Conservation (phyloP, 2,888 invertebrate species). For the Tinea pellionella region DNA sequence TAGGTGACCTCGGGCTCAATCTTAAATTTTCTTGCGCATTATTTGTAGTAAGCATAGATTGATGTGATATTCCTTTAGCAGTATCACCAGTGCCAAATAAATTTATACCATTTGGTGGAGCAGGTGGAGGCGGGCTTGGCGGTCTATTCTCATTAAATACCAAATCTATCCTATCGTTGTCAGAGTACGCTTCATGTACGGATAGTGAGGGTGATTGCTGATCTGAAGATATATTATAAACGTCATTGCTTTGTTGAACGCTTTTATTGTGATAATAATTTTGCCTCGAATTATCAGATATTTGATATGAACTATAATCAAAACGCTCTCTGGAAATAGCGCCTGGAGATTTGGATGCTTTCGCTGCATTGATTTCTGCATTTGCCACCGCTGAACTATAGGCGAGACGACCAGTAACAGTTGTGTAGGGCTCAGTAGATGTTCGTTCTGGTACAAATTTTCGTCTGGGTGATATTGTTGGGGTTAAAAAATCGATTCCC, state of each 20-base stretch:
- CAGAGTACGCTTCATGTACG: slow-evolving; percentile 73
- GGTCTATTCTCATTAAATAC: slow-evolving; percentile 67
- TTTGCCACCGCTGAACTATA: slow-evolving; percentile 77
- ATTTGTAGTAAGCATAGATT: slow-evolving; percentile 43
- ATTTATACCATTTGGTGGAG: slow-evolving; percentile 75
- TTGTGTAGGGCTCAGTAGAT: slow-evolving; percentile 73
- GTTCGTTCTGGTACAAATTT: slow-evolving; percentile 67
- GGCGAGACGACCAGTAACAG: slow-evolving; percentile 73
- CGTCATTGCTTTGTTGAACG: slow-evolving; percentile 57
- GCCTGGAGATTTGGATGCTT: slow-evolving; percentile 59
- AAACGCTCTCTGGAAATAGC: slow-evolving; percentile 70
- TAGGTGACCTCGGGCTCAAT: slow-evolving; percentile 77
- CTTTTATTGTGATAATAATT: slow-evolving; percentile 49
- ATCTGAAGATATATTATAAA: slow-evolving; percentile 62
- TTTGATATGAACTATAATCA: slow-evolving; percentile 67
- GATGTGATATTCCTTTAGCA: slow-evolving; percentile 31
- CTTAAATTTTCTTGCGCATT: slow-evolving; percentile 56
- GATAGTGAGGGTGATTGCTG: slow-evolving; percentile 73
- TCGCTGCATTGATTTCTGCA: slow-evolving; percentile 69
- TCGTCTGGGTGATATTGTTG: slow-evolving; percentile 69
- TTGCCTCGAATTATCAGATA: slow-evolving; percentile 42
- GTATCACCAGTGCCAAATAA: slow-evolving; percentile 55
- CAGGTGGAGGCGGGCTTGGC: slow-evolving; percentile 85
- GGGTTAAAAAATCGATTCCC: slow-evolving; percentile 71
- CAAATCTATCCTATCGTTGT: slow-evolving; percentile 57